Conservation (phyloP, 2,797 vertebrate species). For the Anas bahamensis region DNA sequence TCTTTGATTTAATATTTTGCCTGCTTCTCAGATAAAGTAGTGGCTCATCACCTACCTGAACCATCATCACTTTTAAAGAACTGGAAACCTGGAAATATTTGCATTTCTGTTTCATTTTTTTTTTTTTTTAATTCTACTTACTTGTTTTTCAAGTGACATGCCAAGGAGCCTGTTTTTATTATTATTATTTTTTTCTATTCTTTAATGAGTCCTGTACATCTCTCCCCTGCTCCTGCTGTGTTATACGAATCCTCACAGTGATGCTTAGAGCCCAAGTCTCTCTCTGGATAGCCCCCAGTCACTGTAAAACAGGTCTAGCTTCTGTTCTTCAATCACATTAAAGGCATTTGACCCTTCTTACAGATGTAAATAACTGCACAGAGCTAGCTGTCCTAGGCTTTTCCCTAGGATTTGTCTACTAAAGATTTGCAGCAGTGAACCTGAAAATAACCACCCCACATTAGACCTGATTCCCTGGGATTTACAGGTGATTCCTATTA, state of each 20-base stretch:
- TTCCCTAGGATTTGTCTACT: neutral
- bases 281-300: neutral
- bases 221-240: neutral
- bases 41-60: neutral
- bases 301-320: neutral
- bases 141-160: neutral
- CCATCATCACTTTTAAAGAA: neutral
- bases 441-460: neutral
- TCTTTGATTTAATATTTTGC: slow-evolving; percentile 20
- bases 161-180: neutral
- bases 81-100: neutral
- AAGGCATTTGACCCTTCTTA: neutral
- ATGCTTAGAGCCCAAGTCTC: neutral
- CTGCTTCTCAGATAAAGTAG: neutral
- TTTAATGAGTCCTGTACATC: neutral
- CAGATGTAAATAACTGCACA: neutral
- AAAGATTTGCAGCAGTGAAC: neutral
- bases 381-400: neutral
- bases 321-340: neutral
- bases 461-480: neutral
- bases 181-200: neutral
- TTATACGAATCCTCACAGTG: neutral
- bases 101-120: neutral
- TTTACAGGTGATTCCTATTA: neutral
- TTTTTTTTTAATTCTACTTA: neutral